phyloP scores from a whole-genome alignment of 2,113 vertebrate genomes.

The Cranoglanis bouderius region DNA sequence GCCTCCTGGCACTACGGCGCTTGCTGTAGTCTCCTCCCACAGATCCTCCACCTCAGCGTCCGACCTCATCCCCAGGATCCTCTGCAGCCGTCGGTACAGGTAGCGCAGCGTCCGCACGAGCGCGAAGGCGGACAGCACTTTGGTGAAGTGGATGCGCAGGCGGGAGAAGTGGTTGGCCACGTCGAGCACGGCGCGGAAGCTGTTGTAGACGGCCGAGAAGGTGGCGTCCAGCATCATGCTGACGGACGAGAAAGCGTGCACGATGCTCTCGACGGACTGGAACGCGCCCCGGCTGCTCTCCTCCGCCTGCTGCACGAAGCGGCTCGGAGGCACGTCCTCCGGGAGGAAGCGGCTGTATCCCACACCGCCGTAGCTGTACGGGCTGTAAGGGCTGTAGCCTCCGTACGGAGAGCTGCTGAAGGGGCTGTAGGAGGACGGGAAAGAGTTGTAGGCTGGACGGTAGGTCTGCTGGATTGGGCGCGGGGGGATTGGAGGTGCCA shows the following conservation, averaged over 20 bases:
- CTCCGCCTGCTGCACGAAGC: constrained; percentile 95
- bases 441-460: constrained; percentile 83
- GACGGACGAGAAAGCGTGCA: constrained; percentile 92
- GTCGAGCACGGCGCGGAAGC: constrained; percentile 94
- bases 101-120: constrained; percentile 91
- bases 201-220: constrained; percentile 96
- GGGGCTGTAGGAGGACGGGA: constrained; percentile 82
- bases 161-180: constrained; percentile 96
- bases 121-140: constrained; percentile 93
- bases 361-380: constrained; percentile 78
- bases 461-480: constrained; percentile 84
- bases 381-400: constrained; percentile 81
- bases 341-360: constrained; percentile 81
- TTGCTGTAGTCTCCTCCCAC: constrained; percentile 87
- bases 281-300: constrained; percentile 96
- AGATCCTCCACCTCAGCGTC: constrained; percentile 86
- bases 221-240: constrained; percentile 99
- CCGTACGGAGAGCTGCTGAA: constrained; percentile 84
- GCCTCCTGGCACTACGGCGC: constrained; percentile 64
- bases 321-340: constrained; percentile 86
- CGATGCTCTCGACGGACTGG: constrained; percentile 97
- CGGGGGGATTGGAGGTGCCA: constrained; percentile 86
- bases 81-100: constrained; percentile 83
- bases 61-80: constrained; percentile 81
- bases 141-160: constrained; percentile 90